These are phyloP conservation scores for Trissolcus basalis DNA, from an alignment of 1,140 invertebrate genomes.

Conservation along the genomic window DNA sequence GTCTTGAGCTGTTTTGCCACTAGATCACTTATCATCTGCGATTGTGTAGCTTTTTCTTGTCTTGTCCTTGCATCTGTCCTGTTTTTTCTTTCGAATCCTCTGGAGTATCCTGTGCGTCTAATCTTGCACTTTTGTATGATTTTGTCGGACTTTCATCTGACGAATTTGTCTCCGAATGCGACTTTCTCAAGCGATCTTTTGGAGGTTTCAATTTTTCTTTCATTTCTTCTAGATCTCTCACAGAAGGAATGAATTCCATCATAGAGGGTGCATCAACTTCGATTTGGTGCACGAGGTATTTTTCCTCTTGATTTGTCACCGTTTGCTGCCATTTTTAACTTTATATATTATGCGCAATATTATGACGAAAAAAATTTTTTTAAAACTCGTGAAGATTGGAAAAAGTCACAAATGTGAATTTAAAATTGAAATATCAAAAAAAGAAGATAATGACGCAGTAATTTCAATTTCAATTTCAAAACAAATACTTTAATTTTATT, in stretches of 20 bases:
- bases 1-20: neutral
- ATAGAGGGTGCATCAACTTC: neutral
- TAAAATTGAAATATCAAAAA: no score
- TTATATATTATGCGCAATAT: no score
- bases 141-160: neutral
- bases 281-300: no score
- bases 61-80: neutral
- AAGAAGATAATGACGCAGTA: no score
- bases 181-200: neutral
- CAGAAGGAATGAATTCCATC: neutral
- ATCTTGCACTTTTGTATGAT: neutral
- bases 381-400: no score
- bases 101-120: neutral
- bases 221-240: neutral
- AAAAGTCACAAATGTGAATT: no score
- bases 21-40: neutral
- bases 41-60: neutral
- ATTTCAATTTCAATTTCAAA: no score
- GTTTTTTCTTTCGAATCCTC: neutral
- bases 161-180: neutral
- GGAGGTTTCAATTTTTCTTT: neutral
- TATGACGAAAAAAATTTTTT: no score
- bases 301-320: no score
- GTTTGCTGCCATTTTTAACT: no score
- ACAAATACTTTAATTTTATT: no score